Conservation (phyloP, 2,888 invertebrate species). For the Parnassius apollo region DNA sequence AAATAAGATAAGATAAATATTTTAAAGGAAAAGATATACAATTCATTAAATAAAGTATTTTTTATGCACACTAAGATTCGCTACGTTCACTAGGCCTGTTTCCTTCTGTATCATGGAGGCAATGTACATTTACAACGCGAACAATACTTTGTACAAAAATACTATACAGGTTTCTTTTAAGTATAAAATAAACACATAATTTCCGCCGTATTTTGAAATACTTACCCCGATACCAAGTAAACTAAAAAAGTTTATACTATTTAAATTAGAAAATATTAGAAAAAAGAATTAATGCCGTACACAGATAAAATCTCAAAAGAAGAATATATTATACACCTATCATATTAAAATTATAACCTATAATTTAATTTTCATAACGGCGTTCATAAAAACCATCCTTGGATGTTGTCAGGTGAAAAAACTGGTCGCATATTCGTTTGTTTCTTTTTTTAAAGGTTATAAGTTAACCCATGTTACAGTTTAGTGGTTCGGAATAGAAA, state of each 20-base stretch:
- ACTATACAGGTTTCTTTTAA: too few relatives aligned
- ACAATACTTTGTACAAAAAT: too few relatives aligned
- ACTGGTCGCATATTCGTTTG: slow-evolving; percentile 68
- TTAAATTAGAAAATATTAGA: background rate
- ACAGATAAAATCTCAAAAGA: slow-evolving; percentile 64
- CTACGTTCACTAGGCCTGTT: too few relatives aligned
- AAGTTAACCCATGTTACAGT: slow-evolving; percentile 57
- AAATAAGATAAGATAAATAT: background rate
- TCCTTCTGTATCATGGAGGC: too few relatives aligned
- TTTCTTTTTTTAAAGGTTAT: slow-evolving; percentile 52
- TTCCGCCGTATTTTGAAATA: too few relatives aligned
- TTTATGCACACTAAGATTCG: too few relatives aligned
- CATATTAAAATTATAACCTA: slow-evolving; percentile 80
- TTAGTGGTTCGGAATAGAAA: slow-evolving; percentile 64
- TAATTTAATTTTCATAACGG: slow-evolving; percentile 78
- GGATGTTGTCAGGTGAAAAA: slow-evolving; percentile 74
- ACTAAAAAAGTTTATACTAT: background rate
- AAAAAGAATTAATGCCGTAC: slow-evolving; percentile 17
- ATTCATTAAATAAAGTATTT: too few relatives aligned
- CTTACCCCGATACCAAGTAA: background rate
- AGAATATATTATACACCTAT: slow-evolving; percentile 77
- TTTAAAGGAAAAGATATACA: too few relatives aligned
- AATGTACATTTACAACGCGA: too few relatives aligned
- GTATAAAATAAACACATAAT: too few relatives aligned
- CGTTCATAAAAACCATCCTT: slow-evolving; percentile 63